Evolutionary conservation across 2,113 vertebrate species (phyloP).

Genomic region (Stictonetta naevosa): DNA sequence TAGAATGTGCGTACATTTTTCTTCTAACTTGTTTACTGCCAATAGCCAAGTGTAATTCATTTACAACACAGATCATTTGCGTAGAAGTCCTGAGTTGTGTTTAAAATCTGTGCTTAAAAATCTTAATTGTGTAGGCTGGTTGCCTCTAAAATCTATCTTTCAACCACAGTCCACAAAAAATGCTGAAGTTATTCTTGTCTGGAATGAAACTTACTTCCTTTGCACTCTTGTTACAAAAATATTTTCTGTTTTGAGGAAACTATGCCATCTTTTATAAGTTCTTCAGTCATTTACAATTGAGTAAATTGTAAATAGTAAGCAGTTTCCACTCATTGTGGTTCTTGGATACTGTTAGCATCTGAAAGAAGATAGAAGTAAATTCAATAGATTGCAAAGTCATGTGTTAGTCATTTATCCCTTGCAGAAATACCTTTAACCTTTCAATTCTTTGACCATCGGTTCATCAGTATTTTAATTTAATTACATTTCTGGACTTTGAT

Average conservation of each 20-base stretch:
- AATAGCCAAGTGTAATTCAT: not conserved
- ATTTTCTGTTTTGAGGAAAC: not conserved
- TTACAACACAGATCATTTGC: not conserved
- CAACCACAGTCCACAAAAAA: not conserved
- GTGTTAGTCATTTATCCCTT: not conserved
- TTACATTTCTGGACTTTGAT: not conserved
- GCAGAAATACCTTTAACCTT: not conserved
- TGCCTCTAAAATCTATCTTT: not conserved
- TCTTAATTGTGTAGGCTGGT: not conserved
- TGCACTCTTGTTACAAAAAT: not conserved
- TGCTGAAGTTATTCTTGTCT: not conserved
- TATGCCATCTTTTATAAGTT: not conserved
- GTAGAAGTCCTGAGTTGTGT: not conserved
- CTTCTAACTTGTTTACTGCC: not conserved
- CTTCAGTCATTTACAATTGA: not conserved
- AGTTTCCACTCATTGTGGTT: not conserved
- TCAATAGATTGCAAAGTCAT: not conserved
- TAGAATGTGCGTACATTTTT: not conserved
- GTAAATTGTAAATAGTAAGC: not conserved
- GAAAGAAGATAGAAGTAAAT: not conserved
- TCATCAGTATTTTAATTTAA: not conserved
- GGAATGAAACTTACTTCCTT: not conserved
- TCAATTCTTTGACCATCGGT: not conserved
- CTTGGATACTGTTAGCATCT: not conserved
- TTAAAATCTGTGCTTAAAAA: not conserved